Conservation (phyloP, 2,797 vertebrate genomes). For the Anomalospiza imberbis region DNA sequence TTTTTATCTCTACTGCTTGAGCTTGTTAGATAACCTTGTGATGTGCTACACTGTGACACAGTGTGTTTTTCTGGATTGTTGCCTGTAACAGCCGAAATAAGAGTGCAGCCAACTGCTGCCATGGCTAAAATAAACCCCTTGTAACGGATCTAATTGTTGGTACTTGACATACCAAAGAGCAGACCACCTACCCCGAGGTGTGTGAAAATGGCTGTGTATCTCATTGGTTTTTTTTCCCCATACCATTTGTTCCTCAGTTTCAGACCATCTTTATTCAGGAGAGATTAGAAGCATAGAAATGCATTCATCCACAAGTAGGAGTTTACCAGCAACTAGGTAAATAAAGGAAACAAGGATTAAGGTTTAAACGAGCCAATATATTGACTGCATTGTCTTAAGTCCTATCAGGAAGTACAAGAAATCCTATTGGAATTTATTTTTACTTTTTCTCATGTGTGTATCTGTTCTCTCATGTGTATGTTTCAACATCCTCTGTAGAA, state of each 20-base stretch:
- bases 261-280: background rate
- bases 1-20: background rate
- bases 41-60: background rate
- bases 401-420: background rate
- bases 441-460: background rate
- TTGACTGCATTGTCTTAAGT: background rate
- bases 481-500: background rate
- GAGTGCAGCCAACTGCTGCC: background rate
- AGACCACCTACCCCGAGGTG: background rate
- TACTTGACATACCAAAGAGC: background rate
- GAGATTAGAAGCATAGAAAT: background rate
- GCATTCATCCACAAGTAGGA: background rate
- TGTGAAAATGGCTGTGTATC: background rate
- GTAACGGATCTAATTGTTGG: background rate
- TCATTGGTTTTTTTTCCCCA: background rate
- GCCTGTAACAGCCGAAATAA: background rate
- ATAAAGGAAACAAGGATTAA: background rate
- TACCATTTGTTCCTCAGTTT: background rate
- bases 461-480: background rate
- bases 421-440: background rate
- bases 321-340: background rate
- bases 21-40: slow-evolving; percentile 12
- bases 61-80: slow-evolving; percentile 26
- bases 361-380: background rate
- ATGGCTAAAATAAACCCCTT: slow-evolving; percentile 13